A percentile compares a stretch with the other conserved stretches of the same genome.
These are phyloP conservation scores for Sardinella longiceps DNA, from an alignment of 2,797 vertebrate genomes.

Conservation along the genomic window DNA sequence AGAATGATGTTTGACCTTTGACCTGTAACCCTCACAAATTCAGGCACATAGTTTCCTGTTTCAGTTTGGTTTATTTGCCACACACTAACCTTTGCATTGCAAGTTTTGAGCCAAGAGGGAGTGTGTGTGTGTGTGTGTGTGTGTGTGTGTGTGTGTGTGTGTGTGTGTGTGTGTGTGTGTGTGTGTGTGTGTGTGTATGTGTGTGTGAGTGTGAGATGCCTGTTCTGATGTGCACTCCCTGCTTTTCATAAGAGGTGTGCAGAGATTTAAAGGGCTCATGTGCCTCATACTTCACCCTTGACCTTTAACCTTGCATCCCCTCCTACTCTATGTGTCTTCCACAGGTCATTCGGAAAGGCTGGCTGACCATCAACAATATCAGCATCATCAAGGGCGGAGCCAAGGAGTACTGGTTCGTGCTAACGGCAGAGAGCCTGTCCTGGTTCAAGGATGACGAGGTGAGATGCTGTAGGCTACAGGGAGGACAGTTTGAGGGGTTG, in stretches of 20 bases:
- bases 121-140: not conserved
- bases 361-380: conserved; percentile 98
- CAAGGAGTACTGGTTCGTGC: conserved; percentile 97
- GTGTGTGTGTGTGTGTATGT: no score
- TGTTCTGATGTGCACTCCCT: not conserved
- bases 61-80: not conserved
- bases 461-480: conserved; percentile 53
- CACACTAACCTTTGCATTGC: not conserved
- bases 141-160: no score
- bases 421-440: conserved; percentile 93
- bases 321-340: conserved; percentile 16
- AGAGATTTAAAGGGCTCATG: not conserved
- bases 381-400: conserved; percentile 98
- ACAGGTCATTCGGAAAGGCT: conserved; percentile 95
- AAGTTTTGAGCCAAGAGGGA: not conserved
- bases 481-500: not conserved
- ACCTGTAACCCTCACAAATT: not conserved
- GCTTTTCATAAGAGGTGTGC: not conserved
- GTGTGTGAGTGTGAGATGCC: not conserved
- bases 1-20: not conserved
- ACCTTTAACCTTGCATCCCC: not conserved
- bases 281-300: not conserved
- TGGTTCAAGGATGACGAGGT: conserved; percentile 99
- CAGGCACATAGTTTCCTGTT: not conserved
- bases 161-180: not conserved